phyloP scores from a whole-genome alignment of 2,888 invertebrate species.

The Clanis bilineata region DNA sequence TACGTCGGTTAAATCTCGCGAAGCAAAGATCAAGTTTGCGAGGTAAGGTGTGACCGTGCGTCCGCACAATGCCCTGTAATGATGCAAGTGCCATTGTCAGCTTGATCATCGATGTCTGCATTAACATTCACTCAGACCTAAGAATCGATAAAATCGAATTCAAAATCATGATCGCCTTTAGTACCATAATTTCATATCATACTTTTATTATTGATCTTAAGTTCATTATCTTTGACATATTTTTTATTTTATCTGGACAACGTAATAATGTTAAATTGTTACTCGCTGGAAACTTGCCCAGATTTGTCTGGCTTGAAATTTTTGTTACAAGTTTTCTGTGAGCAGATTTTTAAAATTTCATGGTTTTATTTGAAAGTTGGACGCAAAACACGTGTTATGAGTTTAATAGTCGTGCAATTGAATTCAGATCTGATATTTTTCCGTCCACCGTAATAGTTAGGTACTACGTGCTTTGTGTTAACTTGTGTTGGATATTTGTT shows the following conservation, averaged over 20 bases:
- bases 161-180: background rate
- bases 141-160: slow-evolving; percentile 16
- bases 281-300: background rate
- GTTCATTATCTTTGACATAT: background rate
- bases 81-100: slow-evolving; percentile 44
- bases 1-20: background rate
- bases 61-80: slow-evolving; percentile 48
- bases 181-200: too few relatives aligned
- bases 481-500: background rate
- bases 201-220: too few relatives aligned
- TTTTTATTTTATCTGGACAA: background rate
- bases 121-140: slow-evolving; percentile 32
- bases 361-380: background rate
- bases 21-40: background rate
- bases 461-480: background rate
- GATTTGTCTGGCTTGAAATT: slow-evolving; percentile 4
- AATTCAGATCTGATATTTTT: background rate
- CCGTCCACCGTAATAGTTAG: background rate
- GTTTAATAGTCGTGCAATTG: slow-evolving; percentile 6
- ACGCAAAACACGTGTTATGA: slow-evolving; percentile 11
- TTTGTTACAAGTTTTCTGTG: slow-evolving; percentile 1
- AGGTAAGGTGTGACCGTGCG: slow-evolving; percentile 36
- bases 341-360: background rate
- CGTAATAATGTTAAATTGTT: slow-evolving; percentile 16
- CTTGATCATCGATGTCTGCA: slow-evolving; percentile 44